phyloP scores from a whole-genome alignment of 2,888 invertebrate species.

The Cheilosia vulpina region DNA sequence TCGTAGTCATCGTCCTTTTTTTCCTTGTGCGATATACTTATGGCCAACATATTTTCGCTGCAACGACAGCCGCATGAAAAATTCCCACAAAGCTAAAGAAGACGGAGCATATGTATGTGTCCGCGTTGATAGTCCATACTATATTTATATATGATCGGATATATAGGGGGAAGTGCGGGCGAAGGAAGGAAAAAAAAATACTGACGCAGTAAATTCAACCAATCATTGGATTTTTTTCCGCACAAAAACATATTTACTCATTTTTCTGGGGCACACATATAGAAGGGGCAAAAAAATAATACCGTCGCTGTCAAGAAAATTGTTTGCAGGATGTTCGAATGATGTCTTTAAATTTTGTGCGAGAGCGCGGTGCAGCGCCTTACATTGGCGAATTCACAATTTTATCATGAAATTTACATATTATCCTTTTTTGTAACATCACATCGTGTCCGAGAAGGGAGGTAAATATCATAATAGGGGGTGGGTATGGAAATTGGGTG shows the following conservation, averaged over 20 bases:
- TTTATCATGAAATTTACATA: conserved; percentile 46
- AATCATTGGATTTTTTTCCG: conserved; percentile 53
- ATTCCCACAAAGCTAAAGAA: conserved; percentile 44
- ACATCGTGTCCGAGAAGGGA: conserved; percentile 30
- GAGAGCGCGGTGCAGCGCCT: conserved; percentile 45
- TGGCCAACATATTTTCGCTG: conserved; percentile 60
- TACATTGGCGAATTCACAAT: conserved; percentile 38
- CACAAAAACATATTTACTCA: conserved; percentile 43
- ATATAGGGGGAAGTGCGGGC: conserved; percentile 11
- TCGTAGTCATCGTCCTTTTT: conserved; percentile 9
- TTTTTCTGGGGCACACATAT: neutral
- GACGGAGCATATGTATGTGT: conserved; percentile 19
- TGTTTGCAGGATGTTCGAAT: conserved; percentile 51
- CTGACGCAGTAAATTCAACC: conserved; percentile 62
- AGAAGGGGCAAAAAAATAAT: neutral
- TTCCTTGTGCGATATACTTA: conserved; percentile 37
- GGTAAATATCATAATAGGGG: conserved; percentile 16
- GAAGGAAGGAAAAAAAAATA: conserved; percentile 10
- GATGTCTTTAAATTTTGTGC: conserved; percentile 51
- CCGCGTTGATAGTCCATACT: neutral
- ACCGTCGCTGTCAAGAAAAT: conserved; percentile 42
- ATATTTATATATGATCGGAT: conserved; percentile 6
- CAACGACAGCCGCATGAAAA: conserved; percentile 58
- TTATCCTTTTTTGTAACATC: conserved; percentile 35
- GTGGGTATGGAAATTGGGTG: conserved; percentile 5